These are phyloP conservation scores for Xerus rutilus DNA, from an alignment of 2,797 vertebrate genomes.

Conservation along the genomic window DNA sequence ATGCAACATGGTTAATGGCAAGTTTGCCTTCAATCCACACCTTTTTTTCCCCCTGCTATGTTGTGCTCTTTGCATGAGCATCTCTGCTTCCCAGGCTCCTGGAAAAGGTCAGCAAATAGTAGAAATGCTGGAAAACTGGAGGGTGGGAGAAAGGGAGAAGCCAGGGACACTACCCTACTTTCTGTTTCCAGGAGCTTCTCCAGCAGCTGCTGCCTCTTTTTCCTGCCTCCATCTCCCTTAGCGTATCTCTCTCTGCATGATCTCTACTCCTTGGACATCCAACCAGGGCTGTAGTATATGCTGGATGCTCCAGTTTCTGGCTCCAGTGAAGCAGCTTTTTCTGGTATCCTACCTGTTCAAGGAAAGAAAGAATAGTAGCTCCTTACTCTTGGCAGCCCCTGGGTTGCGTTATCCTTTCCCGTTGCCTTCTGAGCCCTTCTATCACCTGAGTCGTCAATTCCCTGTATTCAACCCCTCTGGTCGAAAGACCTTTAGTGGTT, in stretches of 20 bases:
- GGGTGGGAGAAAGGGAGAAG: neutral
- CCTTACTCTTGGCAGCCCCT: neutral
- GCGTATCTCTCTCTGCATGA: fast-evolving
- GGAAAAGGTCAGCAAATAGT: neutral
- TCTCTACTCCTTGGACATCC: neutral
- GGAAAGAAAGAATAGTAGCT: neutral
- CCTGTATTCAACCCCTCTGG: neutral
- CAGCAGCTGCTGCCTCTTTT: too few species aligned
- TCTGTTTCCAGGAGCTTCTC: neutral
- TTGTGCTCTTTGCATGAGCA: neutral
- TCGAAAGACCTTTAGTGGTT: neutral
- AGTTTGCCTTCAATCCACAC: neutral
- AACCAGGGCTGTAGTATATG: neutral
- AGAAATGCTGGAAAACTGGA: neutral
- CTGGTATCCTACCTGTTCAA: neutral
- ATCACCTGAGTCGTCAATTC: neutral
- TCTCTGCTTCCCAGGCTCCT: neutral
- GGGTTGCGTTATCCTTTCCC: neutral
- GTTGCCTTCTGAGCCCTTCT: neutral
- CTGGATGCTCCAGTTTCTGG: neutral
- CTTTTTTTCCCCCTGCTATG: neutral
- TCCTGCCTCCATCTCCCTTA: neutral
- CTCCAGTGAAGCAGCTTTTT: neutral
- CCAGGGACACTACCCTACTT: too few species aligned
- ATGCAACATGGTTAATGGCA: neutral